Conservation (phyloP, 2,113 vertebrate genomes). For the Leucopsar rothschildi region DNA sequence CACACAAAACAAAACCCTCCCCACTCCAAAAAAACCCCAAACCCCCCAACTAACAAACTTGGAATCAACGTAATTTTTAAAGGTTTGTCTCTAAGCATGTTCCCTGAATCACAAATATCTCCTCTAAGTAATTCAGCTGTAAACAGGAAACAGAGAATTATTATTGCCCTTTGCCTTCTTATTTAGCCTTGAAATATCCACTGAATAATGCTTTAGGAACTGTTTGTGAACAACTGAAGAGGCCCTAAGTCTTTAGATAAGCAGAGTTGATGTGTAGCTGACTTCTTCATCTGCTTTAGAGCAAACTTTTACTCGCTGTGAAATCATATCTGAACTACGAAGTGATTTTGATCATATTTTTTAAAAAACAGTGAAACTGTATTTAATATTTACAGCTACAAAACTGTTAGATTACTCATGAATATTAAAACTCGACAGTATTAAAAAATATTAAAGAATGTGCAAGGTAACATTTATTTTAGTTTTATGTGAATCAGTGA, state of each 20-base stretch:
- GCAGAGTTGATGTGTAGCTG: constrained; percentile 27
- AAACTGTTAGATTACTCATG: background rate
- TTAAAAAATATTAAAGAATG: background rate
- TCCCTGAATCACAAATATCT: background rate
- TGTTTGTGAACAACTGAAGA: background rate
- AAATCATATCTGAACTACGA: constrained; percentile 62
- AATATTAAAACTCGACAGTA: background rate
- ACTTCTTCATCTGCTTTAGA: constrained; percentile 69
- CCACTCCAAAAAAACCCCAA: no score
- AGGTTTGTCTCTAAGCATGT: background rate
- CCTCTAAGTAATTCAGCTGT: background rate
- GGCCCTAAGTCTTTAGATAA: background rate
- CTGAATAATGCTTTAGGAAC: background rate
- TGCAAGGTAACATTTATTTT: background rate
- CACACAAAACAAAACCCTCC: background rate
- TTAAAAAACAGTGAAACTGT: background rate
- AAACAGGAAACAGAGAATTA: background rate
- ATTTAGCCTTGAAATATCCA: background rate
- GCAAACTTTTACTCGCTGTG: constrained; percentile 62
- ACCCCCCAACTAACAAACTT: background rate
- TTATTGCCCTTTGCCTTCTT: background rate
- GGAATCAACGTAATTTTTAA: background rate
- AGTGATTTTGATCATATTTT: constrained; percentile 17
- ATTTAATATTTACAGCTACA: background rate
- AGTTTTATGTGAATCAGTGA: constrained; percentile 56